Evolutionary conservation across 2,113 vertebrate species (phyloP), one percentile per base, ranked within the genome.

Genomic region (Petroica traversi): DNA sequence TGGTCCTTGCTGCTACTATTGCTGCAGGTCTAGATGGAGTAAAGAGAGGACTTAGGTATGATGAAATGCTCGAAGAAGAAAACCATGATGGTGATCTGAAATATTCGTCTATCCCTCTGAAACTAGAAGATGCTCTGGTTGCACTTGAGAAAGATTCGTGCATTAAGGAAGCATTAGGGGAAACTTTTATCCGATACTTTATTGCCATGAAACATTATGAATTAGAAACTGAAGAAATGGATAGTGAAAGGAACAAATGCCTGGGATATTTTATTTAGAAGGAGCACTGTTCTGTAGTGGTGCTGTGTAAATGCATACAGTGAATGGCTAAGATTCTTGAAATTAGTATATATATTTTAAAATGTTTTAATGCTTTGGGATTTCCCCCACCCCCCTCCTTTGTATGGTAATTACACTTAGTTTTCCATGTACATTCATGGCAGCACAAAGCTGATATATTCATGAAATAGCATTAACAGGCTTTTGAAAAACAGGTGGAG

Each of bases 231-330:
- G 98, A 99, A 97, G 98, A 99, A 95, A 92, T 98, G 71, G 99
- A 99, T 69, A 97, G 97, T 0, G 99, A 99, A 93, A 98, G 98
- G 73, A 99, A 99, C 95, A 99, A 99, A 95, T 99, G 98, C 93
- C 95, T 99, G 59, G 99, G 99, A 36, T 99, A 99, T 97, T 99
- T 99, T 76, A 99, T 99, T 96, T 99, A 99, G 95, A 91, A 59
- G 40, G 38, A 40, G 7, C 14, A 31, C 8, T 54, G 17, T 66
- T 78, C 40, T 88, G 59, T 52, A 78, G 75, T 83, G 76, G 18
- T 93, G 93, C 43, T 40, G 88, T 96, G 92, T 77, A 90, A 80
- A 74, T 18, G 31, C 22, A 45, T 92, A 88, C 18, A 63, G 8
- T 63, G 38, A 88, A 62, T 43, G 49, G 43, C 14, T 69, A 59